Evolutionary conservation across 2,888 invertebrate genomes (phyloP).

Genomic region (Diaprepes abbreviatus): DNA sequence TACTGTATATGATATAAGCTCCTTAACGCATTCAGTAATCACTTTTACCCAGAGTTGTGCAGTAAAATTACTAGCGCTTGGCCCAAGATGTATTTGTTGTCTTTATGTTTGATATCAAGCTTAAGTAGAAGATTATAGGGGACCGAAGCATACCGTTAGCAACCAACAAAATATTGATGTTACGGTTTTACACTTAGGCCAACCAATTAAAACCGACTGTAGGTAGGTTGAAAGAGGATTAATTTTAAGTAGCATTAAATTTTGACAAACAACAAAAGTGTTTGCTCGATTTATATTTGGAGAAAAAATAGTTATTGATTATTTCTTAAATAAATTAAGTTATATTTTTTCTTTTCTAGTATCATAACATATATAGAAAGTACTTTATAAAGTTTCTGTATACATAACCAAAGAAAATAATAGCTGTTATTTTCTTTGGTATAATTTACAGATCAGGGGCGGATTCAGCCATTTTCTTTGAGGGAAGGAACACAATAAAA

Average conservation of each 20-base stretch:
- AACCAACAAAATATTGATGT: slow-evolving; percentile 40
- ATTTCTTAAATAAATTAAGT: too few species aligned
- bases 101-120: slow-evolving; percentile 38
- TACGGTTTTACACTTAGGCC: slow-evolving; percentile 37
- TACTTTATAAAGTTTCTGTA: too few species aligned
- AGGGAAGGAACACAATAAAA: too few species aligned
- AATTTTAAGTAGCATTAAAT: slow-evolving; percentile 26
- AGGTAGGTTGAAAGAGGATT: slow-evolving; percentile 20
- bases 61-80: slow-evolving; percentile 31
- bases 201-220: slow-evolving; percentile 20
- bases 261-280: slow-evolving; percentile 12
- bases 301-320: too few species aligned
- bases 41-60: slow-evolving; percentile 1
- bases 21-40: not conserved
- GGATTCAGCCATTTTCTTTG: too few species aligned
- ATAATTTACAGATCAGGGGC: too few species aligned
- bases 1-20: not conserved
- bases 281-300: not conserved
- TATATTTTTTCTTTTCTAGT: too few species aligned
- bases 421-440: too few species aligned
- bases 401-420: too few species aligned
- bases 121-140: slow-evolving; percentile 39
- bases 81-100: slow-evolving; percentile 41
- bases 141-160: slow-evolving; percentile 20
- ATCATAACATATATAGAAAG: too few species aligned